Evolutionary conservation across 1,140 invertebrate genomes (phyloP).

Genomic region (Calliopsis andreniformis): DNA sequence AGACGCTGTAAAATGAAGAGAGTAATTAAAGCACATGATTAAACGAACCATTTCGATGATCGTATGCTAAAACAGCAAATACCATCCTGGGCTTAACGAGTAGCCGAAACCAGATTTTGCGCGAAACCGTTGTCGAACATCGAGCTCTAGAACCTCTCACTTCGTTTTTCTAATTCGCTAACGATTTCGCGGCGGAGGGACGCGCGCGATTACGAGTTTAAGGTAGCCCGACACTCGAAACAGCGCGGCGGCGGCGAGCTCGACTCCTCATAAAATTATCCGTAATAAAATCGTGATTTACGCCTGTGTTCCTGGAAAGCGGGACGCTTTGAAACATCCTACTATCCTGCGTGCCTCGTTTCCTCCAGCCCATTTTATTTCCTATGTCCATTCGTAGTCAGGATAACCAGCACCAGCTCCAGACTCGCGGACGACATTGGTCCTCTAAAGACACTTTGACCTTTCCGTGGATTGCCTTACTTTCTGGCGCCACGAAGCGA

Average conservation of each 20-base stretch:
- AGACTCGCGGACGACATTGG: background rate
- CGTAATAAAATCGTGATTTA: conserved; percentile 77
- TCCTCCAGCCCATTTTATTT: conserved; percentile 22
- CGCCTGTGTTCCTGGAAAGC: conserved; percentile 71
- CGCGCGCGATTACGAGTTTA: conserved; percentile 69
- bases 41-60: too few species aligned
- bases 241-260: conserved; percentile 47
- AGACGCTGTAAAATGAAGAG: too few species aligned
- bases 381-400: conserved; percentile 11
- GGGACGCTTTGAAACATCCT: conserved; percentile 63
- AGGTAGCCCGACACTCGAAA: conserved; percentile 63
- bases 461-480: conserved; percentile 36
- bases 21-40: too few species aligned
- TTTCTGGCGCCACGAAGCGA: background rate
- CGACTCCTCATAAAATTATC: conserved; percentile 76
- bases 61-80: too few species aligned
- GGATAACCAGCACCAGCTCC: conserved; percentile 10
- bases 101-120: background rate
- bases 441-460: conserved; percentile 31
- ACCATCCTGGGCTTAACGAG: too few species aligned
- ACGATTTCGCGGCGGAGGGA: conserved; percentile 50
- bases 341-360: conserved; percentile 41
- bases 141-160: conserved; percentile 27
- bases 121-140: background rate
- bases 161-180: conserved; percentile 66